Evolutionary conservation across 2,888 invertebrate species (phyloP), one percentile per base, ranked within the genome.

Genomic region (Phlogophora meticulosa): DNA sequence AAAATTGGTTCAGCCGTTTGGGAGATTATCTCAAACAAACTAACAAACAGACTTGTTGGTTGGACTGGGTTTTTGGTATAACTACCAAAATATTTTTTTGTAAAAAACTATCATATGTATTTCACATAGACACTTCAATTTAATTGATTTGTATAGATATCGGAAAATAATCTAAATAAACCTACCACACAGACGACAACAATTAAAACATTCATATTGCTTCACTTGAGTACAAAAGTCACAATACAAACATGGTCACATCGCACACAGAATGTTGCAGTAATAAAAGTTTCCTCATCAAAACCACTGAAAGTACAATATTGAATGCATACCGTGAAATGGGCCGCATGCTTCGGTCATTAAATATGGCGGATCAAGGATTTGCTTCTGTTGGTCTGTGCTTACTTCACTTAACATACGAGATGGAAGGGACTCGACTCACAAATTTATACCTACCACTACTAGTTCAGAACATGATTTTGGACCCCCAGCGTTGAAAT

Each of bases 251-350:
- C 49, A 56, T 65, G 42, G 17, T 64, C 48, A 60, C 58, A 48
- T 56, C 52, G 51, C 58, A n/a, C 22, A 42, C 28, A 42, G 36
- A 60, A 61, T 60, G 20, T 53, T 51, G 24, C 10, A 45, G 66
- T 52, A 75, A 83, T 83, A 76, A 83, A 82, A 82, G 22, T 75
- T 80, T 75, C 46, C 51, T 73, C 71, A 83, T 83, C 72, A 82
- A 69, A 60, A 46, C 40, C 28, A 34, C 40, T 42, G 56, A 17
- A 43, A 64, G 32, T 62, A 51, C n/a, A 65, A 72, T 80, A 83
- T 77, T 75, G 77, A 76, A 81, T 69, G 70, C 86, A 85, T 61
- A 81, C 84, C 86, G 84, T 87, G 86, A 85, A 87, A 87, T 86
- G 49, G 65, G 63, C 53, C 42, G 15, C 48, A 43, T 36, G 17